A percentile compares a stretch with the other conserved stretches of the same genome.
Conservation (phyloP, 2,113 vertebrate species). For the Carassius gibelio region DNA sequence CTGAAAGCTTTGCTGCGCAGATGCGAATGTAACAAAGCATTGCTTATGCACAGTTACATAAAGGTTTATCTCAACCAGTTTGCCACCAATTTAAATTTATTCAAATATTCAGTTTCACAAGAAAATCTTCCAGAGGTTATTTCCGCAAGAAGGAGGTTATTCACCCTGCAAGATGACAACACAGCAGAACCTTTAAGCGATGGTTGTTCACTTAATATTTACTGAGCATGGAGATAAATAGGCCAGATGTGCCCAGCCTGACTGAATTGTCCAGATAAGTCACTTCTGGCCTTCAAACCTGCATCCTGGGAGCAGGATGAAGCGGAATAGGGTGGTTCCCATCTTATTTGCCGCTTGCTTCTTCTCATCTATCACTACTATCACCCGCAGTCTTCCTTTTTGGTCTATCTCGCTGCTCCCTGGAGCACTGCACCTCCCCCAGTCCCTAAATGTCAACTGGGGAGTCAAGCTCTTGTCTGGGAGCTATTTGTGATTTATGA, state of each 20-base stretch:
- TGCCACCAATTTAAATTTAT: background rate
- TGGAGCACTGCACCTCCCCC: slow-evolving; percentile 32
- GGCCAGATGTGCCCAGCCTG: slow-evolving; percentile 35
- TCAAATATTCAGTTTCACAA: background rate
- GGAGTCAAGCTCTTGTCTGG: slow-evolving; percentile 51
- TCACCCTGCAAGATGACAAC: background rate
- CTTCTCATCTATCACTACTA: slow-evolving; percentile 38
- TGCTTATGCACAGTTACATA: background rate
- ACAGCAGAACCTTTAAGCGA: background rate
- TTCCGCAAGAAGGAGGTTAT: background rate
- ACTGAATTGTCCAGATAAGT: slow-evolving; percentile 30
- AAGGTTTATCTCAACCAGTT: background rate
- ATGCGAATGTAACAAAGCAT: background rate
- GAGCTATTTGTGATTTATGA: slow-evolving; percentile 54
- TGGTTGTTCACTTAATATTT: slow-evolving; percentile 9
- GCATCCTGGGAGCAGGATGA: slow-evolving; percentile 17
- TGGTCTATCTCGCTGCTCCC: slow-evolving; percentile 14
- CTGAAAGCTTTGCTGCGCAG: background rate
- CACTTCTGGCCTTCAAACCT: slow-evolving; percentile 40
- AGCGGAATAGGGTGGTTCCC: slow-evolving; percentile 12
- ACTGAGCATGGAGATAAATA: slow-evolving; percentile 44
- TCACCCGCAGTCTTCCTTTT: slow-evolving; percentile 8
- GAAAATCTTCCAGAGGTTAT: background rate
- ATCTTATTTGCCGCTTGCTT: slow-evolving; percentile 33
- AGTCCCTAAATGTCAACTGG: slow-evolving; percentile 49